phyloP scores from a whole-genome alignment of 53 echinoderm and acorn worm genomes.

The Echinometra lucunter region DNA sequence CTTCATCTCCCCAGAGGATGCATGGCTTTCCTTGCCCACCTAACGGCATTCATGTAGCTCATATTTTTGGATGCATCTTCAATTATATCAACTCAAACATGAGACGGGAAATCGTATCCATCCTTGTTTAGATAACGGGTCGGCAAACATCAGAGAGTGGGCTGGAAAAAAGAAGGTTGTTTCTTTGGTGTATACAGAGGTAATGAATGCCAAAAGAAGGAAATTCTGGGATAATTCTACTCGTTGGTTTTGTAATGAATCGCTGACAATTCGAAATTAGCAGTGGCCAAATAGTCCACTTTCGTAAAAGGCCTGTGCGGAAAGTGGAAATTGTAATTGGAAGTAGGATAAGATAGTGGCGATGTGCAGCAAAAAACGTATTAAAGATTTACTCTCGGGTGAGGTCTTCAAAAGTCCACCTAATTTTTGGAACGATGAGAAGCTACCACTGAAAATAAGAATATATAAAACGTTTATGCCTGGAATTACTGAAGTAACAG shows the following conservation, averaged over 20 bases:
- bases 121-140: slow-evolving; percentile 19
- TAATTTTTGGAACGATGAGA: too few relatives aligned
- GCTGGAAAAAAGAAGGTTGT: not conserved
- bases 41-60: not conserved
- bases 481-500: too few relatives aligned
- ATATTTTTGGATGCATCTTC: not conserved
- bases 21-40: not conserved
- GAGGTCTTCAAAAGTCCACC: too few relatives aligned
- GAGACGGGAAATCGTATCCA: slow-evolving; percentile 8
- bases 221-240: not conserved
- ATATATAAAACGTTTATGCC: too few relatives aligned
- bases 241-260: not conserved
- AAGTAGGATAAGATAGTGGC: not conserved
- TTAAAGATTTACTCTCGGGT: not conserved
- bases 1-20: not conserved
- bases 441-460: too few relatives aligned
- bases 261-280: not conserved
- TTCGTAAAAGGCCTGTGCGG: not conserved
- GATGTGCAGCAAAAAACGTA: not conserved
- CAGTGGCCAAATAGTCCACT: not conserved
- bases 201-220: not conserved
- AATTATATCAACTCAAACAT: not conserved
- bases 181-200: not conserved
- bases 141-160: slow-evolving; percentile 29
- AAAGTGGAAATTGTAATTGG: not conserved